Evolutionary conservation across 2,113 vertebrate genomes (phyloP), one percentile per base, ranked within the genome.

Genomic region (Grallaria varia): DNA sequence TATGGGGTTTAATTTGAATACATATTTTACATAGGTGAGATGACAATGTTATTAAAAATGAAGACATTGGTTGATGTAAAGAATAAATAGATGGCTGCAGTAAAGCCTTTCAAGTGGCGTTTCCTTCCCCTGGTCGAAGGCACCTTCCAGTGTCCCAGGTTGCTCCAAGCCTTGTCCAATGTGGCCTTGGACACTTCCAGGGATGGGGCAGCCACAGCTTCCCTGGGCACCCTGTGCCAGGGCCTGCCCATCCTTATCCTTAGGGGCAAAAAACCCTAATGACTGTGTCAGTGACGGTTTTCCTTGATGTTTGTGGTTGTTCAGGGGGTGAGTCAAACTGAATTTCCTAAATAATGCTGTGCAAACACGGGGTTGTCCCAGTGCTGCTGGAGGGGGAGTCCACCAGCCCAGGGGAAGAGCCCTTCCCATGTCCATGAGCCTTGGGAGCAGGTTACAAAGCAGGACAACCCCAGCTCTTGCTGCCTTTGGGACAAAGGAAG

Each of bases 11-110:
- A 6, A 77, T 83, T 37, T 47, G 16, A 56, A 68, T 4, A 2
- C 56, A 33, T 92, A 33, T 78, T 92, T 96, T 60, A 78, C 83
- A 35, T 75, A 64, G 64, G 85, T 78, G 72, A 94, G 83, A 89
- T 94, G 90, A 64, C 92, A 84, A 12, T 25, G 60, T 90, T 92
- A 78, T 95, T 81, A 78, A 90, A 94, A 95, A 75, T 1, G 37
- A 50, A 73, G 68, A 74, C 30, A 9, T 33, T 52, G 71, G 82
- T 86, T 58, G 79, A 80, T 72, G 78, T 30, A 10, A 94, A 49
- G 53, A 44, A 39, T 12, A n/a, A 89, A 37, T 6, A 76, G 67
- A 47, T 1, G 1, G 27, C 79, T 84, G 59, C 50, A 64, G 42
- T 5, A 82, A 42, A 71, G 24, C 40, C n/a, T 84, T 82, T 58